Evolutionary conservation across 2,888 invertebrate species (phyloP).

Genomic region (Notocelia uddmanniana): DNA sequence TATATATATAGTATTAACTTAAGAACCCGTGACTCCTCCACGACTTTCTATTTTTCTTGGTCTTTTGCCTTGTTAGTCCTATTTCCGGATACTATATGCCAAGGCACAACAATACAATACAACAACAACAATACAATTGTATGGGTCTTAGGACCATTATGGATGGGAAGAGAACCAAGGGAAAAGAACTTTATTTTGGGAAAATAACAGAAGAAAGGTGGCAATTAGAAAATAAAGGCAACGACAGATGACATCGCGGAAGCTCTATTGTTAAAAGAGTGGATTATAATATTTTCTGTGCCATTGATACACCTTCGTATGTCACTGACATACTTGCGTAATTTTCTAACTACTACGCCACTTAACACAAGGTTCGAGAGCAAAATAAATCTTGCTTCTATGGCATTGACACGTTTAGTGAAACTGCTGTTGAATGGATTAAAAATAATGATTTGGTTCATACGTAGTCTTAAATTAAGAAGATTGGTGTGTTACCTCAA

Average conservation of each 20-base stretch:
- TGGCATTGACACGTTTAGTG: neutral
- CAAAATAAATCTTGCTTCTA: slow-evolving; percentile 1
- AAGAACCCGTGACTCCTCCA: no score
- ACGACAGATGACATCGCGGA: no score
- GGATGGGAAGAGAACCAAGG: neutral
- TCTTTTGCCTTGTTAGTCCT: no score
- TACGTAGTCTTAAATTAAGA: no score
- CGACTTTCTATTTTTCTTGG: no score
- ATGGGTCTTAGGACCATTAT: slow-evolving; percentile 1
- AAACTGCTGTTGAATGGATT: neutral
- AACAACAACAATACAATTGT: no score
- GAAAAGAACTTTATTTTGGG: neutral
- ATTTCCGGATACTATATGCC: no score
- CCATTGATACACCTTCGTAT: neutral
- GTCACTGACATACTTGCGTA: neutral
- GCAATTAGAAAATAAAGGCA: no score
- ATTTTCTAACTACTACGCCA: neutral
- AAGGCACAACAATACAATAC: no score
- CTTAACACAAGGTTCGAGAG: neutral
- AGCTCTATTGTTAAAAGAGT: neutral
- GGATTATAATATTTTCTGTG: neutral
- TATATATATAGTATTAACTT: no score
- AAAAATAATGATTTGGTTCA: neutral
- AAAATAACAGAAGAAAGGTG: neutral
- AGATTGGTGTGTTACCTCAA: slow-evolving; percentile 66